phyloP scores from a whole-genome alignment of 2,113 vertebrate species.

The Proterorhinus semilunaris region DNA sequence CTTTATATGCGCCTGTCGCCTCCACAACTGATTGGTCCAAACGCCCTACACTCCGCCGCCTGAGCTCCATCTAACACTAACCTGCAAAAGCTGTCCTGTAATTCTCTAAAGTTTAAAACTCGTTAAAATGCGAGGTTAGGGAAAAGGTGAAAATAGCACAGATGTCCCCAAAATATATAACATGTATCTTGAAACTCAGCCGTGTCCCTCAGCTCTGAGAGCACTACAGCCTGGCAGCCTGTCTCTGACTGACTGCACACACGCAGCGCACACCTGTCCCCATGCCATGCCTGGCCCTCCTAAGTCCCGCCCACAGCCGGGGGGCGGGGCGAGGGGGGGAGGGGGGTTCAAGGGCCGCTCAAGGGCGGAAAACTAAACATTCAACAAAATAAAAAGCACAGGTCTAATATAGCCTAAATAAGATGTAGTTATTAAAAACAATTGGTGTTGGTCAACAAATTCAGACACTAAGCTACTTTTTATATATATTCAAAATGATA shows the following conservation, averaged over 20 bases:
- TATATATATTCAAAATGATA: no score
- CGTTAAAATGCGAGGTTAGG: slow-evolving; percentile 3
- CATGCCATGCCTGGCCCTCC: no score
- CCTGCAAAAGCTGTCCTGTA: background rate
- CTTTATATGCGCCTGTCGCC: slow-evolving; percentile 3
- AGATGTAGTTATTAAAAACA: background rate
- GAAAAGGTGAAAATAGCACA: slow-evolving; percentile 24
- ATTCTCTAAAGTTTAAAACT: background rate
- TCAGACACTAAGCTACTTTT: no score
- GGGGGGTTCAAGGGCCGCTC: slow-evolving; percentile 14
- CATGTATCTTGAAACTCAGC: background rate
- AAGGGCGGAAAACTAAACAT: slow-evolving; percentile 8
- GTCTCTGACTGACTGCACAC: background rate
- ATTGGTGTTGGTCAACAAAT: background rate
- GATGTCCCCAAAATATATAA: background rate
- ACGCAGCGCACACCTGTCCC: background rate
- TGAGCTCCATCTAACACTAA: background rate
- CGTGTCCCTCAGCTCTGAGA: background rate
- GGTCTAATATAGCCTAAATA: background rate
- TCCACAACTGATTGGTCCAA: background rate
- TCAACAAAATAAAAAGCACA: background rate
- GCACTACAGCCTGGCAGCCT: background rate
- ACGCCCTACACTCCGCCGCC: background rate
- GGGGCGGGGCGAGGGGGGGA: slow-evolving; percentile 44
- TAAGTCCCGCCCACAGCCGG: background rate